Evolutionary conservation across 2,888 invertebrate species (phyloP), one percentile per base, ranked within the genome.

Genomic region (Apamea sordens): DNA sequence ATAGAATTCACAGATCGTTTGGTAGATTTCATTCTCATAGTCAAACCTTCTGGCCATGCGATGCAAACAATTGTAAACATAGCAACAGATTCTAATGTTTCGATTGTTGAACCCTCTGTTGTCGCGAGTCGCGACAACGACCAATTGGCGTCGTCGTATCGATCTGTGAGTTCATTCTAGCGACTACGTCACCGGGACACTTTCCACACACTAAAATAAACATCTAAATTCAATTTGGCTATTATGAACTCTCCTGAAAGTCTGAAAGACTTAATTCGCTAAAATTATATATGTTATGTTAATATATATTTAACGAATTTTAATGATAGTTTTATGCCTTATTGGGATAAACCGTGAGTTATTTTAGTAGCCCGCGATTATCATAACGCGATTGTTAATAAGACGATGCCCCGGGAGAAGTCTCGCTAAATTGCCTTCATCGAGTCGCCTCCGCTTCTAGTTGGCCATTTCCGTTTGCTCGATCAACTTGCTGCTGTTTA

Each of bases 91-190:
- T 90, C 85, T 82, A 85, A 88, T 90, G 86, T 86, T 87, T 88
- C 89, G 89, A 89, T 88, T 92, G 91, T 89, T 91, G 91, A 93
- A 92, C 89, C 91, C 90, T 89, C 87, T 89, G 90, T 85, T 91
- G 93, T 90, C 92, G 91, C 89, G 91, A 89, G 92, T 76, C 67
- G 91, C 91, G 92, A 88, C 91, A 90, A 90, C 93, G 93, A 92
- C 93, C 92, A 92, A 92, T 94, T 93, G 95, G 95, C 95, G 95
- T 93, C 95, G 91, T 86, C 82, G 89, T 96, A 96, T 96, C 93
- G 96, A 96, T 96, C 93, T 92, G 92, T 88, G 84, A 92, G 90
- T 88, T 88, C 90, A 91, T 91, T 92, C 82, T 83, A 90, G 88
- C 87, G 86, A 86, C 91, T 86, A 92, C 93, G 93, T 94, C 93